Base-by-base conservation (phyloP, 2,113 vertebrate species). In the Vulpes vulpes region DNA sequence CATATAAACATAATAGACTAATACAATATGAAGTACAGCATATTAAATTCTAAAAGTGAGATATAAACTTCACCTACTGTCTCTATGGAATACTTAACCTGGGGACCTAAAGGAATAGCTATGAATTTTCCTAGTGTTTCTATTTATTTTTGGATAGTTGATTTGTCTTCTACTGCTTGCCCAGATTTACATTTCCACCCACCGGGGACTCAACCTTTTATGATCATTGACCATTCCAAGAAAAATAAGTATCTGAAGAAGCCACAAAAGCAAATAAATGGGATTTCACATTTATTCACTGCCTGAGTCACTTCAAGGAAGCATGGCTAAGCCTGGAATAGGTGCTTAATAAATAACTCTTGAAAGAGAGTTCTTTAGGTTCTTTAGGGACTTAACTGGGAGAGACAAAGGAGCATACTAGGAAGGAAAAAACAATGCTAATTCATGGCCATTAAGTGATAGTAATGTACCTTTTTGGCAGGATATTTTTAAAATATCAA, bases 231-330 rank as follows among this genome's bases (percentile, higher is more conserved):
- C 86, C 95, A 96, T 83, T 95, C 62, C 89, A 95, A 97, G 88
- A 96, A 98, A 97, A 98, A 96, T 76, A 92, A 95, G 94, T 87
- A 92, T 95, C 73, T 92, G 53, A 94, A 89, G 53, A 97, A 96
- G 59, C 25, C 83, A 89, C 73, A 92, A 80, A 96, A 86, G 94
- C 51, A 97, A 97, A 96, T 93, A 98, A 96, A 96, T 89, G 86
- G 73, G 73, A 80, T 94, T 89, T 96, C 79, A 95, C 57, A 89
- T 98, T 96, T 96, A 97, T 95, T 95, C 79, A 84, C 43, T 87
- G 51, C 59, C 79, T 83, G 55, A 97, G 51, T 96, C 83, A 94
- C 62, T 96, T 92, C 51, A 89, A 90, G 67, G 27, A 43, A 96
- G 32, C 11, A 86, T 49, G 7, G n/a, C 35, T 93, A 84, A 96